These are phyloP conservation scores for Sminthurides bifidus DNA, from an alignment of 1,140 invertebrate genomes.

Conservation along the genomic window DNA sequence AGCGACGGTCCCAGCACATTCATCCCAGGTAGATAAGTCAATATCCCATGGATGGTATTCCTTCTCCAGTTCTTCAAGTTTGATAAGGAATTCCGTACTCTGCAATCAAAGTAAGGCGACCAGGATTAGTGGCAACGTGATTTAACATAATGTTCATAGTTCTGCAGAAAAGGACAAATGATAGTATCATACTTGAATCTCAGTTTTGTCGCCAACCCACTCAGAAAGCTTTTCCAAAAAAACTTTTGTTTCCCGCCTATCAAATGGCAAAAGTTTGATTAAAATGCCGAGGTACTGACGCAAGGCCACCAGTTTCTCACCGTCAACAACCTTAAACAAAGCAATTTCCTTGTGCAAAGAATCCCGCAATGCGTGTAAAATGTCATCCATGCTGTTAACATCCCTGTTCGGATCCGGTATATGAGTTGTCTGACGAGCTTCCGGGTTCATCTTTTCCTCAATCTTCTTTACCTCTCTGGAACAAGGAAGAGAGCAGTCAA, in stretches of 20 bases:
- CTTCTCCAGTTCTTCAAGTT: conserved; percentile 24
- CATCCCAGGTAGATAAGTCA: conserved; percentile 54
- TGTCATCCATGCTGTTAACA: conserved; percentile 64
- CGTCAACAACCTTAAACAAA: conserved; percentile 51
- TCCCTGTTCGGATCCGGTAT: conserved; percentile 32
- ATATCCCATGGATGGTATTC: conserved; percentile 28
- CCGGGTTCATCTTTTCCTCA: not conserved
- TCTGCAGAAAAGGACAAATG: conserved; percentile 31
- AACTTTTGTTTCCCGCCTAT: conserved; percentile 44
- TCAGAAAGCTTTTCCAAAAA: conserved; percentile 49
- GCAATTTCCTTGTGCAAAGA: conserved; percentile 69
- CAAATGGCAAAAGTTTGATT: conserved; percentile 58
- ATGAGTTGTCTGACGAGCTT: not conserved
- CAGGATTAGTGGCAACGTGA: no score
- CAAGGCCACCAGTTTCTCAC: conserved; percentile 56
- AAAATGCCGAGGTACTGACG: conserved; percentile 58
- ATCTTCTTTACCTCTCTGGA: conserved; percentile 1
- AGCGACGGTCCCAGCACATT: conserved; percentile 64
- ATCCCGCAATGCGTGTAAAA: conserved; percentile 70
- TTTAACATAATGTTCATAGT: conserved; percentile 36
- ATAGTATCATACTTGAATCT: conserved; percentile 48
- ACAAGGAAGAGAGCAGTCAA: no score
- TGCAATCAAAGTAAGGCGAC: conserved; percentile 10
- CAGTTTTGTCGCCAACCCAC: conserved; percentile 37
- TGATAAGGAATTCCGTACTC: conserved; percentile 14